Percentiles rank a stretch among this genome's conserved stretches.
These are phyloP conservation scores for Lysandra bellargus DNA, from an alignment of 2,888 invertebrate species.

Conservation along the genomic window DNA sequence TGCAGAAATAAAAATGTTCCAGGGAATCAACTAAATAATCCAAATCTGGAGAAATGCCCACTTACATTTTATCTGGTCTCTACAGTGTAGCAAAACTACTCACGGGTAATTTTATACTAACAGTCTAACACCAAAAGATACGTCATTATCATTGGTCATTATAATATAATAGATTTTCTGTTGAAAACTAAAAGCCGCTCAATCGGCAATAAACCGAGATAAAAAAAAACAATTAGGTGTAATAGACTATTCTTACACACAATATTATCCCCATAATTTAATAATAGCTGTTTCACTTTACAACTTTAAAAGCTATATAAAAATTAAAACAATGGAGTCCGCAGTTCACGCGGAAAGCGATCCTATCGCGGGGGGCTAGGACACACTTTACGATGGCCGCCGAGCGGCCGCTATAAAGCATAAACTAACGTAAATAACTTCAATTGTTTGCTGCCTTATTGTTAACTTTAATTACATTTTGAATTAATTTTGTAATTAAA, in stretches of 20 bases:
- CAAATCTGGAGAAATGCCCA: too few species aligned
- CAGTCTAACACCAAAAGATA: background rate
- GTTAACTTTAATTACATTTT: constrained; percentile 82
- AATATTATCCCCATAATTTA: constrained; percentile 7
- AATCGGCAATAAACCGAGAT: background rate
- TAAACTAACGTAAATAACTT: constrained; percentile 82
- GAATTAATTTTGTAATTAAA: constrained; percentile 83
- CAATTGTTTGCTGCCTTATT: constrained; percentile 82
- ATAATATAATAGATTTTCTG: background rate
- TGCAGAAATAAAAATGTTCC: too few species aligned
- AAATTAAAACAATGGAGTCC: constrained; percentile 14
- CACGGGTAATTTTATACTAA: background rate
- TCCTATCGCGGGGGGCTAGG: constrained; percentile 21
- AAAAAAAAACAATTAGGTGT: background rate
- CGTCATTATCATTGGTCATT: too few species aligned
- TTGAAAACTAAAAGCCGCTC: background rate
- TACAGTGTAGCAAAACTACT: too few species aligned
- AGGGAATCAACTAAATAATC: too few species aligned
- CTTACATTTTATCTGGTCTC: too few species aligned
- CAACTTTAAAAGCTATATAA: background rate
- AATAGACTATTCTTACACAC: background rate
- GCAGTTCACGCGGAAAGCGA: background rate
- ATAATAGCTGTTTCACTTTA: constrained; percentile 19
- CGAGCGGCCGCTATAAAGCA: constrained; percentile 53
- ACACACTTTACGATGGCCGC: constrained; percentile 59